These are phyloP conservation scores for Andricus quercusramuli DNA, from an alignment of 2,888 invertebrate species.

Conservation along the genomic window DNA sequence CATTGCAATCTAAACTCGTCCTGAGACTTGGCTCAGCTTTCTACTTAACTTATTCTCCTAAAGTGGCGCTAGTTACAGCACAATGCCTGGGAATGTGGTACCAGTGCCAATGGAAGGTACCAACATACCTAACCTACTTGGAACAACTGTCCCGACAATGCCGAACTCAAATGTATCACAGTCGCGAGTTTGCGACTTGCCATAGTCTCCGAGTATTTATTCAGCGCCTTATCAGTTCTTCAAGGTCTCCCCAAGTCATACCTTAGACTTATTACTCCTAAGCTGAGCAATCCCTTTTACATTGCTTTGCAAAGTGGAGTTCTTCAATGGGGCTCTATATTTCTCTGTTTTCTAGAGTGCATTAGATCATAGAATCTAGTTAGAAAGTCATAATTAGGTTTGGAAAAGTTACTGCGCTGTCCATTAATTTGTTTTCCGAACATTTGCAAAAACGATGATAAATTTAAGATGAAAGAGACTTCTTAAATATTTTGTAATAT, in stretches of 20 bases:
- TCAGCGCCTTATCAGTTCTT: constrained; percentile 57
- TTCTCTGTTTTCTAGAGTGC: not conserved
- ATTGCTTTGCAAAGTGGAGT: constrained; percentile 21
- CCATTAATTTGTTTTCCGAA: too few relatives aligned
- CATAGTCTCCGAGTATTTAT: constrained; percentile 55
- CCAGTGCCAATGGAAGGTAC: constrained; percentile 10
- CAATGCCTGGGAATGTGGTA: not conserved
- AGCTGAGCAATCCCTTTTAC: constrained; percentile 41
- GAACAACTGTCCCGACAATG: constrained; percentile 58
- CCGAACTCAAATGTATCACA: constrained; percentile 59
- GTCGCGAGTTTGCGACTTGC: constrained; percentile 50
- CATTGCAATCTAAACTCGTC: constrained; percentile 27
- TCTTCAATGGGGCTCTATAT: not conserved
- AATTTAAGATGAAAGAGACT: too few relatives aligned
- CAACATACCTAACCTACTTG: constrained; percentile 43
- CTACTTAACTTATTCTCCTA: constrained; percentile 26
- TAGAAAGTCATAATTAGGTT: not conserved
- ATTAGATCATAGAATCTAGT: not conserved
- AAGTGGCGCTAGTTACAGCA: constrained; percentile 16
- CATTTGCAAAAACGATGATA: too few relatives aligned
- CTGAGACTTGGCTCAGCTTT: not conserved
- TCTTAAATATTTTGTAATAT: too few relatives aligned
- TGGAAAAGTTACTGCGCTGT: not conserved
- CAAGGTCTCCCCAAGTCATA: constrained; percentile 60
- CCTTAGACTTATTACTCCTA: constrained; percentile 54